Percentiles rank a stretch among this genome's conserved stretches.
Conservation (phyloP, 1,140 invertebrate genomes). For the Drosophila nikananu region DNA sequence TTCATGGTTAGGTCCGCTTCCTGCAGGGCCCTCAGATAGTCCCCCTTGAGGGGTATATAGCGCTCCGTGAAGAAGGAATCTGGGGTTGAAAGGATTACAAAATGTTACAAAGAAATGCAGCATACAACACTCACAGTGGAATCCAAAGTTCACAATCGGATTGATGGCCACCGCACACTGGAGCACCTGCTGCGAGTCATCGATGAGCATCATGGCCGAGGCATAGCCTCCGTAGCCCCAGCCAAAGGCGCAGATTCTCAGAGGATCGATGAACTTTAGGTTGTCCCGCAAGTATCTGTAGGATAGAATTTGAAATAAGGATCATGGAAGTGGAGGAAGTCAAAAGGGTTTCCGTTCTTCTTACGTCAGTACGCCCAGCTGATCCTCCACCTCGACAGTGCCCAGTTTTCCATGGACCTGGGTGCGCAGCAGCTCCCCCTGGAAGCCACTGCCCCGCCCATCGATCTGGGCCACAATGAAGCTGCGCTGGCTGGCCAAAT, state of each 20-base stretch:
- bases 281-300: slow-evolving; percentile 90
- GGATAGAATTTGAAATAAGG: neutral
- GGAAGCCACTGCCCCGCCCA: slow-evolving; percentile 91
- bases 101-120: neutral
- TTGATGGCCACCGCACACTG: slow-evolving; percentile 92
- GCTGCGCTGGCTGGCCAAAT: slow-evolving; percentile 90
- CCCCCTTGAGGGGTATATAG: slow-evolving; percentile 90
- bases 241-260: slow-evolving; percentile 91
- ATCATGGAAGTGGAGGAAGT: neutral
- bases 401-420: slow-evolving; percentile 90
- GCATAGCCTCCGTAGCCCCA: slow-evolving; percentile 90
- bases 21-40: slow-evolving; percentile 90
- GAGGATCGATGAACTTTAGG: slow-evolving; percentile 90
- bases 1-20: slow-evolving; percentile 90
- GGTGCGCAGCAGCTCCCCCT: slow-evolving; percentile 91
- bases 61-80: slow-evolving; percentile 94
- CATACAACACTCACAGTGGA: slow-evolving; percentile 89
- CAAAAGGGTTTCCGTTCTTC: slow-evolving; percentile 32
- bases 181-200: slow-evolving; percentile 90
- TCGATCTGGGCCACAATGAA: slow-evolving; percentile 93
- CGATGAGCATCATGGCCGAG: slow-evolving; percentile 90
- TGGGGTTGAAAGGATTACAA: slow-evolving; percentile 69
- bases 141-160: slow-evolving; percentile 92
- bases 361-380: slow-evolving; percentile 92
- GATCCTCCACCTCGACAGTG: slow-evolving; percentile 92